phyloP scores from a whole-genome alignment of 64 coral and sea anemone species.

The Platygyra sinensis region DNA sequence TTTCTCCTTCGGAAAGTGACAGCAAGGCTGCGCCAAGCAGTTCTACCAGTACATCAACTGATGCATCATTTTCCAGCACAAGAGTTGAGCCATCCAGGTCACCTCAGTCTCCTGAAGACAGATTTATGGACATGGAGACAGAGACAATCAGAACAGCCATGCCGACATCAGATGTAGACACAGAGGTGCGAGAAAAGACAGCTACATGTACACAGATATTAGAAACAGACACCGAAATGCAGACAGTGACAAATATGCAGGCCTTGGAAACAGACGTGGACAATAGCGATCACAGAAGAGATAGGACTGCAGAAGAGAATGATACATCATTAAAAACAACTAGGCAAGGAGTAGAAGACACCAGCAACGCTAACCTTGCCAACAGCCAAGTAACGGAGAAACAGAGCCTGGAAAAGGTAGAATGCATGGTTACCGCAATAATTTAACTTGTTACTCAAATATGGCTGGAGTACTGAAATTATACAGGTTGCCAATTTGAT shows the following conservation, averaged over 20 bases:
- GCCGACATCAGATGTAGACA: background rate
- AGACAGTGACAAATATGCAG: background rate
- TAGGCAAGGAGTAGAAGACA: background rate
- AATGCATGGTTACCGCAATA: background rate
- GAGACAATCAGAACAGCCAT: background rate
- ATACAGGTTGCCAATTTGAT: background rate
- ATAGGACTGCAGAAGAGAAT: slow-evolving; percentile 2
- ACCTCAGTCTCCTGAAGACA: background rate
- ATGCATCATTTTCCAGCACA: slow-evolving; percentile 6
- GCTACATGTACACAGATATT: background rate
- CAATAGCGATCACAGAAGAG: background rate
- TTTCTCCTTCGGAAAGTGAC: background rate
- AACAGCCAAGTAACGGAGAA: background rate
- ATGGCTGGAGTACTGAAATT: too few species aligned
- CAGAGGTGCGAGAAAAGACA: background rate
- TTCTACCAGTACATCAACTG: slow-evolving; percentile 23
- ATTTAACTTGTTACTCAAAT: too few species aligned
- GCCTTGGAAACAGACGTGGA: background rate
- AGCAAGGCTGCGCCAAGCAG: background rate
- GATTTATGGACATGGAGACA: background rate
- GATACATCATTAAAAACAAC: background rate
- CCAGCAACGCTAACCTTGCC: background rate
- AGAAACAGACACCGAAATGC: background rate
- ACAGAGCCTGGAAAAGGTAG: background rate
- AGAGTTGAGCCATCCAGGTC: background rate